These are phyloP conservation scores for Cyphomyrus discorhynchus DNA, from an alignment of 2,113 vertebrate genomes.

Conservation along the genomic window DNA sequence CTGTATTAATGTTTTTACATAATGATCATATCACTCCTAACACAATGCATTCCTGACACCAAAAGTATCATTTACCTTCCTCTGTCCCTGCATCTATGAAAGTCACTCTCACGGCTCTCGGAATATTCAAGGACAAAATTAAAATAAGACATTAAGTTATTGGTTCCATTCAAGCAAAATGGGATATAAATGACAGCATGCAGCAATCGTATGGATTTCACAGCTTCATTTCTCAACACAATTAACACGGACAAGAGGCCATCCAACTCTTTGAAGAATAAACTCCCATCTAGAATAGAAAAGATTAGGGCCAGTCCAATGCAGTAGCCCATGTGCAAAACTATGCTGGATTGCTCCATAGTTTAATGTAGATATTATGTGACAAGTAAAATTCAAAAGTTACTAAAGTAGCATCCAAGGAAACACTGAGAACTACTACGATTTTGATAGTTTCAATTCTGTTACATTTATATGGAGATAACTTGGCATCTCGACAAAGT, in stretches of 20 bases:
- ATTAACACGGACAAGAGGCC: neutral
- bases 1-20: neutral
- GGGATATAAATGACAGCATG: neutral
- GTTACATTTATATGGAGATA: neutral
- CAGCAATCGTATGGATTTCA: neutral
- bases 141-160: neutral
- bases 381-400: neutral
- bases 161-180: neutral
- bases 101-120: neutral
- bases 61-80: neutral
- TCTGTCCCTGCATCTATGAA: neutral
- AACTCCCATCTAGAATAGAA: neutral
- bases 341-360: neutral
- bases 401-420: neutral
- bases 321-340: neutral
- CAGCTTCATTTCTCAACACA: neutral
- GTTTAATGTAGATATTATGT: neutral
- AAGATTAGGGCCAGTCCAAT: neutral
- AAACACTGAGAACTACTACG: neutral
- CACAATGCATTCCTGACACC: neutral
- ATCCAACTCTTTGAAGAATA: neutral
- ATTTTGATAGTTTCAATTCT: neutral
- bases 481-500: neutral
- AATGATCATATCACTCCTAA: neutral
- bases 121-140: neutral